Percentiles rank a stretch among this genome's conserved stretches.
Evolutionary conservation across 2,888 invertebrate species (phyloP).

Genomic region (Anorthoa munda): DNA sequence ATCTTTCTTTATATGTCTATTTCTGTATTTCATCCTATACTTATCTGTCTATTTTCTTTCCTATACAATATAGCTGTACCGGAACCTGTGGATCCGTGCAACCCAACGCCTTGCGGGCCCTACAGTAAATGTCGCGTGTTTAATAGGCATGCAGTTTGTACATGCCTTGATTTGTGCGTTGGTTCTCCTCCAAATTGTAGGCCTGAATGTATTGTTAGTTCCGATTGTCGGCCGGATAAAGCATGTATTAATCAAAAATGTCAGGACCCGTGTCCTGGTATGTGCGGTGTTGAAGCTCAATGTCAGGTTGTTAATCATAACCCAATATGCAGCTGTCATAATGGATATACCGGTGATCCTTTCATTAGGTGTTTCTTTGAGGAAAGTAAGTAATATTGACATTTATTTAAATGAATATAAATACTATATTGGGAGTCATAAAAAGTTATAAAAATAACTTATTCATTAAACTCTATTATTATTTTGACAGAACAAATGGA

Average conservation of each 20-base stretch:
- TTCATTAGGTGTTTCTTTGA: conserved; percentile 93
- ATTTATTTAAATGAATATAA: conserved; percentile 14
- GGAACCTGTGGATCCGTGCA: conserved; percentile 92
- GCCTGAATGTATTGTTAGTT: conserved; percentile 95
- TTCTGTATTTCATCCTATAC: conserved; percentile 68
- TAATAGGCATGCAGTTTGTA: conserved; percentile 94
- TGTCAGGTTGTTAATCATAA: conserved; percentile 95
- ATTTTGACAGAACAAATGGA: conserved; percentile 83
- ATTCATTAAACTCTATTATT: conserved; percentile 26
- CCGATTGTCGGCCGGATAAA: conserved; percentile 94
- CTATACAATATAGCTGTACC: conserved; percentile 83
- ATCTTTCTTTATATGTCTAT: conserved; percentile 77
- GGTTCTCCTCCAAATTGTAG: conserved; percentile 95
- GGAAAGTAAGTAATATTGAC: conserved; percentile 90
- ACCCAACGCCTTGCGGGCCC: conserved; percentile 95
- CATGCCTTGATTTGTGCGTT: conserved; percentile 93
- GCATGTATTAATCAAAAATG: conserved; percentile 95
- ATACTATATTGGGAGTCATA: not conserved
- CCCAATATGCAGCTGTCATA: conserved; percentile 94
- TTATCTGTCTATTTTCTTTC: conserved; percentile 75
- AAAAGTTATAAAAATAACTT: conserved; percentile 15
- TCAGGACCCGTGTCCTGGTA: conserved; percentile 94
- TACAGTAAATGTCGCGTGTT: conserved; percentile 94
- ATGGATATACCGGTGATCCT: conserved; percentile 94
- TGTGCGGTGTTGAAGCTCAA: conserved; percentile 94